These are phyloP conservation scores for Stomatorhinus walkeri DNA, from an alignment of 2,797 vertebrate species.

Conservation along the genomic window DNA sequence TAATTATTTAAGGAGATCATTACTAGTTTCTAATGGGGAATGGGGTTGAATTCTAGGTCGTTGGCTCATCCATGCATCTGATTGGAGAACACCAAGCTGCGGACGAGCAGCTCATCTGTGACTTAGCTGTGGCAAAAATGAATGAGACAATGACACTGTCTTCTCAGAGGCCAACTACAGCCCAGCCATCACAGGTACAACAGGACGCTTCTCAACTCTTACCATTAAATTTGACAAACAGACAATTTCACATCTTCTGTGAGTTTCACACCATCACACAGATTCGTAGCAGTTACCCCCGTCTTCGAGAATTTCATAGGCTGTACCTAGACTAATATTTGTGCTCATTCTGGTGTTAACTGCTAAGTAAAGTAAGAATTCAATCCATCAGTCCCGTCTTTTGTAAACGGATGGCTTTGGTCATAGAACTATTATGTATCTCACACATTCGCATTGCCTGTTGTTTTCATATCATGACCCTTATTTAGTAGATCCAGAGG, in stretches of 20 bases:
- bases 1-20: not conserved
- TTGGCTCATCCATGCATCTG: conserved; percentile 91
- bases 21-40: not conserved
- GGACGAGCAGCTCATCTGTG: conserved; percentile 85
- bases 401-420: not conserved
- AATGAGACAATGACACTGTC: conserved; percentile 73
- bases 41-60: conserved; percentile 61
- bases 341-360: not conserved
- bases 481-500: not conserved
- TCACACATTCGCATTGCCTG: not conserved
- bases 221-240: not conserved
- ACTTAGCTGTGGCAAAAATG: conserved; percentile 83
- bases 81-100: conserved; percentile 91
- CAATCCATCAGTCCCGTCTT: not conserved
- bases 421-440: not conserved
- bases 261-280: not conserved
- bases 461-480: not conserved
- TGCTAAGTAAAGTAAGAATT: not conserved
- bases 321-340: not conserved
- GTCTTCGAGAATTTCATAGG: not conserved
- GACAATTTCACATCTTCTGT: not conserved
- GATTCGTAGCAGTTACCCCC: not conserved
- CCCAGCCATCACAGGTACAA: conserved; percentile 83
- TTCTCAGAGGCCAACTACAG: conserved; percentile 66
- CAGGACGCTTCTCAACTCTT: not conserved